These are phyloP conservation scores for Thysanoteuthis rhombus DNA, from an alignment of 2,888 invertebrate genomes.

Conservation along the genomic window DNA sequence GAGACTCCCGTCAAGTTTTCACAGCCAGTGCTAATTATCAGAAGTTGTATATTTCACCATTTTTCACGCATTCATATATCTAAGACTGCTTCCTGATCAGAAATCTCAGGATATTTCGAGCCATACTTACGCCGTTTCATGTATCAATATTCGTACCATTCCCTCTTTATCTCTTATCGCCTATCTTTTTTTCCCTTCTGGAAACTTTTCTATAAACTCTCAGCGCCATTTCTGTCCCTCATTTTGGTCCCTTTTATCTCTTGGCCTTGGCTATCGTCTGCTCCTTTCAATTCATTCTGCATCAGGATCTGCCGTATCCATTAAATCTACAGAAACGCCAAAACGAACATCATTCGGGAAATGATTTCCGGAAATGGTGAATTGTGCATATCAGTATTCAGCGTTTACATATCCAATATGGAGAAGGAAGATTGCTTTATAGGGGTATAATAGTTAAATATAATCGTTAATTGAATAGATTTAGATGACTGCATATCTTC, in stretches of 20 bases:
- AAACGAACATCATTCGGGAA: not conserved
- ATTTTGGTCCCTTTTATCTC: not conserved
- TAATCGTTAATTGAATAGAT: not conserved
- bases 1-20: no score
- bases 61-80: not conserved
- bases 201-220: not conserved
- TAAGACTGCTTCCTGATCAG: not conserved
- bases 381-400: not conserved
- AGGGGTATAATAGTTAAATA: not conserved
- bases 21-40: no score
- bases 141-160: not conserved
- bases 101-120: not conserved
- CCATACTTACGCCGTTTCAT: not conserved
- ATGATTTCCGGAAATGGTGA: not conserved
- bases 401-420: no score
- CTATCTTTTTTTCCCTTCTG: not conserved
- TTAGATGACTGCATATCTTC: not conserved
- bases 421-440: not conserved
- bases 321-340: not conserved
- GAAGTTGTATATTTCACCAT: no score
- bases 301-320: not conserved
- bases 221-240: not conserved
- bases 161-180: no score
- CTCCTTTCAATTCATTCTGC: not conserved
- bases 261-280: not conserved